Evolutionary conservation across 2,888 invertebrate species (phyloP), one percentile per base, ranked within the genome.

Genomic region (Tetheella fluctuosa): DNA sequence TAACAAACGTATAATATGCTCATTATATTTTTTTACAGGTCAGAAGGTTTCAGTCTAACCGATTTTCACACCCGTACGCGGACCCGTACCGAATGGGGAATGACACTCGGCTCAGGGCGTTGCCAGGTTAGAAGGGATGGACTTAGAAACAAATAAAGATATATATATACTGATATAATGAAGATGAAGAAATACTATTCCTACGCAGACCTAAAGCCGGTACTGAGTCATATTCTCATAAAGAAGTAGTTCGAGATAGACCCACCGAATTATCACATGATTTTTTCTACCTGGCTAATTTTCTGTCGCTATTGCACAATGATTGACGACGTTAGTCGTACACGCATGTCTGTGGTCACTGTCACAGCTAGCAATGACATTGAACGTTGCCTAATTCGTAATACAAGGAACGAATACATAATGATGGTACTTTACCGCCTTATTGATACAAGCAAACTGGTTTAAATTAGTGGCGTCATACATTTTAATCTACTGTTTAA

Each of bases 351-450:
- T 52, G 64, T 65, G 69, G 59, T 55, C 59, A 55, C 48, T 59
- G 48, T 20, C 48, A 48, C 20, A 62, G 52, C 63, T 67, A 70
- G 65, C 76, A 78, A 74, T 84, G 84, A 80, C 84, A 84, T 84
- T 85, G 84, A 79, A 68, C 58, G 58, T 79, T 82, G 76, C 83
- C 67, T 69, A 79, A 83, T 74, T 63, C 56, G 56, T 65, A 67
- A 68, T 58, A 77, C 80, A 64, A 67, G 69, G 62, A 72, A 67
- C 52, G 82, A 79, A 81, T 81, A 78, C 65, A 48, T 48, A n/a
- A 48, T 17, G 42, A 42, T 48, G 48, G 20, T 17, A 20, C 48
- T 20, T 48, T 2, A 48, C 48, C 20, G 48, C 48, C 48, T 48
- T 48, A 48, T 48, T 48, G 48, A 48, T 15, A 42, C 10, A 48